Evolutionary conservation across 2,888 invertebrate genomes (phyloP).

Genomic region (Autographa gamma): DNA sequence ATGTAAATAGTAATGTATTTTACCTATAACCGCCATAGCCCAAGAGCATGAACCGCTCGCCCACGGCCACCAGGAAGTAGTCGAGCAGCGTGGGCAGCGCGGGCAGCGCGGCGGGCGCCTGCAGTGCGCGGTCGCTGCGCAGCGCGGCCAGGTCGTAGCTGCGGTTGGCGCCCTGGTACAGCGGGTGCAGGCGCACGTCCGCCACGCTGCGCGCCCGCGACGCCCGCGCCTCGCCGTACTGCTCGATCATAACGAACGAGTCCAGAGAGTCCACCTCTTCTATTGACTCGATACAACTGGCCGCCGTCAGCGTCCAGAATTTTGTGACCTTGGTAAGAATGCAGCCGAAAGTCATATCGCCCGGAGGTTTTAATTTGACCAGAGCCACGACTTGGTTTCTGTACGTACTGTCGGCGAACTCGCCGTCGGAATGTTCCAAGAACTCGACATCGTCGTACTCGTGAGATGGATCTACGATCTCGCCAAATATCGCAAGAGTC

Average conservation of each 20-base stretch:
- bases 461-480: slow-evolving; percentile 10
- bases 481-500: not conserved
- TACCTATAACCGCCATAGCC: slow-evolving; percentile 79
- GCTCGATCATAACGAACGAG: slow-evolving; percentile 75
- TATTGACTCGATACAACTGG: slow-evolving; percentile 79
- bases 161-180: slow-evolving; percentile 66
- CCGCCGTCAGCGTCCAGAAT: slow-evolving; percentile 78
- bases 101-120: slow-evolving; percentile 28
- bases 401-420: slow-evolving; percentile 46
- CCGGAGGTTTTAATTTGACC: slow-evolving; percentile 70
- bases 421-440: slow-evolving; percentile 54
- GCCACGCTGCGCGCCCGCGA: slow-evolving; percentile 64
- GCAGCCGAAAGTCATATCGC: slow-evolving; percentile 76
- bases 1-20: not conserved
- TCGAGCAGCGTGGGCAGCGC: slow-evolving; percentile 68
- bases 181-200: slow-evolving; percentile 75
- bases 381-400: slow-evolving; percentile 69
- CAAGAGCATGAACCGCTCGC: slow-evolving; percentile 72
- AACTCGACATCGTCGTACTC: slow-evolving; percentile 31
- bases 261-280: slow-evolving; percentile 78
- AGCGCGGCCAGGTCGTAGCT: slow-evolving; percentile 74
- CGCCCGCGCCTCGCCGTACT: slow-evolving; percentile 59
- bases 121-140: slow-evolving; percentile 64
- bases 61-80: slow-evolving; percentile 70
- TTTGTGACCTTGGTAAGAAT: slow-evolving; percentile 72